Evolutionary conservation across 2,888 invertebrate genomes (phyloP), one percentile per base, ranked within the genome.

Genomic region (Azorinus chamasolen): DNA sequence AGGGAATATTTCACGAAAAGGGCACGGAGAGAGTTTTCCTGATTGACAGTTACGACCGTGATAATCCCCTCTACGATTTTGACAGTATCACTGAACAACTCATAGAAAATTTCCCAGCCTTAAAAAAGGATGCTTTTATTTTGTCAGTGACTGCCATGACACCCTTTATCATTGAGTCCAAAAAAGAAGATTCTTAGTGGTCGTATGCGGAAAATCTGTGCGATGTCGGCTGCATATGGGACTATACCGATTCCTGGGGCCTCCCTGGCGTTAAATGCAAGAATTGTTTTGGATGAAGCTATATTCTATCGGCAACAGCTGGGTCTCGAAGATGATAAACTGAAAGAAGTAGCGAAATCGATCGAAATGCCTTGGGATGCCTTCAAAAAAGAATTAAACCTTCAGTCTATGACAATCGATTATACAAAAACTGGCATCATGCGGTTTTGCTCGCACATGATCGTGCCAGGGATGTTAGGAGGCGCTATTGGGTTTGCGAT

Each of bases 261-360:
- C 14, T 20, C 16, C 27, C 16, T 55, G 18, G 63, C 55, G 0
- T 25, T 46, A 8, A 55, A 63, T 43, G 54, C 24, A 10, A 22
- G n/a, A 1, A 20, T 51, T n/a, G 12, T 72, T 6, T 2, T 45
- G 2, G 6, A 45, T 5, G 65, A 65, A 48, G 51, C 57, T 14
- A 8, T 20, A 16, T 72, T 66, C 32, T 72, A 72, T 45, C n/a
- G 45, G 59, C 20, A 65, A 4, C 64, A 64, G 58, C 51, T 59
- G 41, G 61, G 61, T 27, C 6, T 69, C 10, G 61, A 69, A 20
- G 69, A 62, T 5, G 22, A 10, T 5, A 20, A 25, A 18, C 24
- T n/a, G n/a, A n/a, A n/a, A n/a, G n/a, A n/a, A n/a, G n/a, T n/a
- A n/a, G n/a, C n/a, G n/a, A n/a, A n/a, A n/a, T n/a, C n/a, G n/a